These are phyloP conservation scores for Podarcis muralis DNA, from an alignment of 2,113 vertebrate genomes.

Conservation along the genomic window DNA sequence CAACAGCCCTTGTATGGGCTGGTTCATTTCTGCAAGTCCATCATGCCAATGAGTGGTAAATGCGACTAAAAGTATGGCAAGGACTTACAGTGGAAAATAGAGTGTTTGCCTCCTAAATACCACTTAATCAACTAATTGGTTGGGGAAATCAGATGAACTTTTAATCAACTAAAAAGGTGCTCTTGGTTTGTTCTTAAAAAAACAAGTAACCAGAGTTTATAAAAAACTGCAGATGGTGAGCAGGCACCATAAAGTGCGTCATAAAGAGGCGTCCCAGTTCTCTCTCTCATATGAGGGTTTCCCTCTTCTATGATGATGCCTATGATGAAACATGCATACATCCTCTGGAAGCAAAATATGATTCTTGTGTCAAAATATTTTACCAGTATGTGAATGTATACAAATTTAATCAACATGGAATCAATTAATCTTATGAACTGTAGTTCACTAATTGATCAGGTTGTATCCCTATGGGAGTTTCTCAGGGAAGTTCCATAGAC, in stretches of 20 bases:
- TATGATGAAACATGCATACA: no score
- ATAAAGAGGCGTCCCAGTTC: not conserved
- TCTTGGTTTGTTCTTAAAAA: no score
- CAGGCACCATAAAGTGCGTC: not conserved
- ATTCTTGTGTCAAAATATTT: not conserved
- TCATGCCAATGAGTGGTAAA: not conserved
- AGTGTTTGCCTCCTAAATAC: no score
- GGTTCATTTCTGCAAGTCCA: not conserved
- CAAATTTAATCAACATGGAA: not conserved
- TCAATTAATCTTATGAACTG: not conserved
- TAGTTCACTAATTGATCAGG: no score
- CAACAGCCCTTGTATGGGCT: not conserved
- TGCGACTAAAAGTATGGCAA: no score
- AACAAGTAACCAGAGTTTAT: no score
- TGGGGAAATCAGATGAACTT: no score
- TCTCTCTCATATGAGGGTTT: not conserved
- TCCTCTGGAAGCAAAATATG: not conserved
- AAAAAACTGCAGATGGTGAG: not conserved
- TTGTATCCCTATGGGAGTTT: not conserved
- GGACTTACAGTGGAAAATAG: no score
- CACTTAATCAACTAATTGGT: no score
- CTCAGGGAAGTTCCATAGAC: not conserved
- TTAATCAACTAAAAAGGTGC: no score
- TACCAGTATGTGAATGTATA: not conserved
- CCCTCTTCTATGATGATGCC: not conserved